Evolutionary conservation across 2,797 vertebrate species (phyloP).

Genomic region (Bryconaethiops microstoma): DNA sequence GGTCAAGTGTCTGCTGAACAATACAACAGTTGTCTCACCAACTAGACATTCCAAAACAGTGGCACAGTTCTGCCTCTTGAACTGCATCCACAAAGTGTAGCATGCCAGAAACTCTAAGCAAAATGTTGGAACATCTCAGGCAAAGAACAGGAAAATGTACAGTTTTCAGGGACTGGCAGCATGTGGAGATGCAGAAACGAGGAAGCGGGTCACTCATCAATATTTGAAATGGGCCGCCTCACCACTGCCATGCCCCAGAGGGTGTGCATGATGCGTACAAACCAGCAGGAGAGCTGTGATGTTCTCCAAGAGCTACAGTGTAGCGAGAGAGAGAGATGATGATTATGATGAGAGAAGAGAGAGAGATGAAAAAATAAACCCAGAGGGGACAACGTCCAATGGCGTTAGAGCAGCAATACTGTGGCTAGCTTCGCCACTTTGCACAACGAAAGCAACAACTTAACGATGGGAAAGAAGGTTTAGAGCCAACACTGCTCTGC

Average conservation of each 20-base stretch:
- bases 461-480: not conserved
- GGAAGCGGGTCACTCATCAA: not conserved
- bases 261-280: not conserved
- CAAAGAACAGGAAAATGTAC: not conserved
- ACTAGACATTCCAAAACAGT: not conserved
- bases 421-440: not conserved
- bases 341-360: not conserved
- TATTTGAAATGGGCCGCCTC: conserved; percentile 26
- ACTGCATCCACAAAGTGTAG: not conserved
- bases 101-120: not conserved
- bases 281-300: not conserved
- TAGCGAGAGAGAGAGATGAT: not conserved
- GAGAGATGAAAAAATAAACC: not conserved
- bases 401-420: not conserved
- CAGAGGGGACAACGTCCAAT: not conserved
- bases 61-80: not conserved
- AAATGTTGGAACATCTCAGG: conserved; percentile 1
- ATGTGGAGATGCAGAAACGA: conserved; percentile 11
- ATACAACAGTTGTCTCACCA: not conserved
- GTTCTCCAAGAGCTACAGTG: not conserved
- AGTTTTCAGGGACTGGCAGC: not conserved
- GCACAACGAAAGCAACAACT: not conserved
- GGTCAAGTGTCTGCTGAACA: not conserved
- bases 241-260: conserved; percentile 1
- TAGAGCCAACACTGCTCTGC: not conserved